These are phyloP conservation scores for Electrona antarctica DNA, from an alignment of 2,113 vertebrate species.

Conservation along the genomic window DNA sequence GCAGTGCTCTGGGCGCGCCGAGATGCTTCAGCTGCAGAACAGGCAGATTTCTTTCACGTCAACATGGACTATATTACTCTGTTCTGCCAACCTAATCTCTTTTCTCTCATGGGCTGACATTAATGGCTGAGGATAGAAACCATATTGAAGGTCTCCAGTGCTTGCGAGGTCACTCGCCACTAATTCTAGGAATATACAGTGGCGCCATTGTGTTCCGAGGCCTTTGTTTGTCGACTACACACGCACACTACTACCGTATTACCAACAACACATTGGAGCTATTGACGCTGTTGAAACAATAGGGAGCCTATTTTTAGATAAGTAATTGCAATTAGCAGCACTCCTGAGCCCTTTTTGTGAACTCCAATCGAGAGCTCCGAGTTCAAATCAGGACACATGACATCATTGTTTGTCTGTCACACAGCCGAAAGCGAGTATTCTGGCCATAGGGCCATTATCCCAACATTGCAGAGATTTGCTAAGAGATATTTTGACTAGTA, in stretches of 20 bases:
- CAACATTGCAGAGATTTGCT: no score
- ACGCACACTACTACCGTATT: no score
- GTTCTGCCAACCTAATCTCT: neutral
- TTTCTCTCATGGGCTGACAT: conserved; percentile 12
- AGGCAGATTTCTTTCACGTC: conserved; percentile 11
- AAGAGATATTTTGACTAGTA: no score
- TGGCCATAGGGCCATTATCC: no score
- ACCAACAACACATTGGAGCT: no score
- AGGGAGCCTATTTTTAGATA: neutral
- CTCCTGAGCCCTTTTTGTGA: no score
- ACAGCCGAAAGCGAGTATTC: no score
- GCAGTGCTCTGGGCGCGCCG: conserved; percentile 9
- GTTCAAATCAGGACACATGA: no score
- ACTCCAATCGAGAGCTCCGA: no score
- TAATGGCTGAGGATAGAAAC: conserved; percentile 12
- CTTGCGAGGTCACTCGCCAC: neutral
- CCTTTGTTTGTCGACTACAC: neutral
- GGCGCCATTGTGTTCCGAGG: neutral
- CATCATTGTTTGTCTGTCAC: no score
- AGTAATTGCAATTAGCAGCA: no score
- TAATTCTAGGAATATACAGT: neutral
- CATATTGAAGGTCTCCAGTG: conserved; percentile 5
- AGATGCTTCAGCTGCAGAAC: conserved; percentile 14
- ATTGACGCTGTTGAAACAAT: conserved; percentile 6
- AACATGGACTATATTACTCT: conserved; percentile 1